Conservation (phyloP, 2,888 invertebrate species). For the Micoletzkya japonica region DNA sequence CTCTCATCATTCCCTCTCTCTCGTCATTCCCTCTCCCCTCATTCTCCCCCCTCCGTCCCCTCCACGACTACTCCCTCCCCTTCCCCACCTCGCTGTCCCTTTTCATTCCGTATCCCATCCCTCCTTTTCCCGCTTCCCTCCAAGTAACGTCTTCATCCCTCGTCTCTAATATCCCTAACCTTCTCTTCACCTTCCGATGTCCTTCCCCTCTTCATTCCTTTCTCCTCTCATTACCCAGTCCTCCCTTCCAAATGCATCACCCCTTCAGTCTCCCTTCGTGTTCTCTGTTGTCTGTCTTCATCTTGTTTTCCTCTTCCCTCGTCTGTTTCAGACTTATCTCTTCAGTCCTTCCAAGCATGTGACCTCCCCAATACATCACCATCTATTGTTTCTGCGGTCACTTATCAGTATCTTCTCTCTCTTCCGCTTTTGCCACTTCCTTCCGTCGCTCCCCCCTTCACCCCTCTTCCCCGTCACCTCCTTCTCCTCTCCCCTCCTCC, state of each 20-base stretch:
- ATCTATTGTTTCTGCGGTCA: neutral
- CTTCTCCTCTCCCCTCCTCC: neutral
- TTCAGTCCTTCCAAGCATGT: too few relatives aligned
- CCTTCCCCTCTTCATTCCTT: too few relatives aligned
- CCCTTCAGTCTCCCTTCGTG: too few relatives aligned
- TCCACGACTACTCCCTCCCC: neutral
- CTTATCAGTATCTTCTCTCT: neutral
- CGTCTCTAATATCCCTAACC: neutral
- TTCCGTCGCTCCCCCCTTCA: neutral
- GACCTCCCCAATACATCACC: too few relatives aligned
- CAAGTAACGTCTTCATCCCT: neutral
- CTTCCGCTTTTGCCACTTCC: neutral
- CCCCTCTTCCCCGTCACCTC: neutral
- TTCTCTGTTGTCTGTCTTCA: too few relatives aligned
- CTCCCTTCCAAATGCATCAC: too few relatives aligned
- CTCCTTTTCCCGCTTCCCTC: neutral
- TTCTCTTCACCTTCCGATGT: neutral
- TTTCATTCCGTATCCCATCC: too few relatives aligned
- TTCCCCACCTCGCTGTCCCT: neutral
- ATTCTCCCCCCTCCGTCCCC: neutral
- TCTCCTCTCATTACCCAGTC: too few relatives aligned
- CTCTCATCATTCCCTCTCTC: conserved; percentile 13
- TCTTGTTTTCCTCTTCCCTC: too few relatives aligned
- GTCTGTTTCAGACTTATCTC: too few relatives aligned
- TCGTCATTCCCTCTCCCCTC: conserved; percentile 6